A percentile compares a stretch with the other conserved stretches of the same genome.
Conservation (phyloP, 2,888 invertebrate genomes). For the Atrina japonica region DNA sequence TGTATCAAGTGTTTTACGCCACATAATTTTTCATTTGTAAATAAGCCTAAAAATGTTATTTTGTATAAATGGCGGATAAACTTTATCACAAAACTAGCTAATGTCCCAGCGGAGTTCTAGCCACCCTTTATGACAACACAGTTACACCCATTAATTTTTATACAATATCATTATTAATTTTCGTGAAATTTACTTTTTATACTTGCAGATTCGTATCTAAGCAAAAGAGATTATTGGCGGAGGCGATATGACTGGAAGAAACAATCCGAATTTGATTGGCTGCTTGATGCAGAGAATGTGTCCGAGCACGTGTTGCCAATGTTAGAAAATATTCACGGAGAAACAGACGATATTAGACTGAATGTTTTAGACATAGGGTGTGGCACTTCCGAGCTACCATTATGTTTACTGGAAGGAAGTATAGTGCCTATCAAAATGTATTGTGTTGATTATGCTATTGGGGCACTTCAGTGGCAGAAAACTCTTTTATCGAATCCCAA, state of each 20-base stretch:
- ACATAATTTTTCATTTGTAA: no score
- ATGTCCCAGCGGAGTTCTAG: no score
- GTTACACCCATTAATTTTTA: no score
- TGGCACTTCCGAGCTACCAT: slow-evolving; percentile 40
- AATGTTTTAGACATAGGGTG: slow-evolving; percentile 44
- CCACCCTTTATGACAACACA: no score
- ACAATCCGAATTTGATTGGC: slow-evolving; percentile 44
- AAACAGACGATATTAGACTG: not conserved
- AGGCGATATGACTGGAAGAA: slow-evolving; percentile 20
- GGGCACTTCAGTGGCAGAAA: slow-evolving; percentile 34
- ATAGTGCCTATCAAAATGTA: slow-evolving; percentile 19
- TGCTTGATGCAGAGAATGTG: slow-evolving; percentile 33
- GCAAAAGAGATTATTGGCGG: slow-evolving; percentile 39
- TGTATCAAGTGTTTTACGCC: no score
- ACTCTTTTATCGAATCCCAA: slow-evolving; percentile 3
- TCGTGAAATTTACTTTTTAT: no score
- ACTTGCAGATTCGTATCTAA: slow-evolving; percentile 34
- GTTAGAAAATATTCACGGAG: not conserved
- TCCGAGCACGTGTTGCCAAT: slow-evolving; percentile 21
- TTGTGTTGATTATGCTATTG: slow-evolving; percentile 43
- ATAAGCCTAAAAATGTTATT: no score
- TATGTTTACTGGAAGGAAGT: slow-evolving; percentile 16
- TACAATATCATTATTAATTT: no score
- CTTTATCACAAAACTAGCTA: no score
- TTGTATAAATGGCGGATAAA: no score